Base-by-base conservation (phyloP, 2,113 vertebrate genomes). In the Eclectus roratus region DNA sequence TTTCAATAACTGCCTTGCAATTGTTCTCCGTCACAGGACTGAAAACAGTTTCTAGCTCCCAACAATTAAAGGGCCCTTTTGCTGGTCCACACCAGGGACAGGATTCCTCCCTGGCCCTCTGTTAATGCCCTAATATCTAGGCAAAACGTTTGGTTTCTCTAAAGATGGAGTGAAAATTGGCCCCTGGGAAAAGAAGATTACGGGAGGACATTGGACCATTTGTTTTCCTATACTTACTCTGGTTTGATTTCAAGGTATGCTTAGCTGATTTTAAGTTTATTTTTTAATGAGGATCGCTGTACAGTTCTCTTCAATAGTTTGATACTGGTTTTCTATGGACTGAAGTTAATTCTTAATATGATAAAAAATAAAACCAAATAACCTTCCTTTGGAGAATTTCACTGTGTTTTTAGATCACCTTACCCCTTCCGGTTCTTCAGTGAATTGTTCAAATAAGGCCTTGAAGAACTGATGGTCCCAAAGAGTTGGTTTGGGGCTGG, bases 371-470 rank as follows among this genome's bases (percentile, higher is more conserved):
- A 56, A 35, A 83, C 35, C 29, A 86, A 82, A 58, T 41, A 80
- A 80, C 17, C 44, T 89, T 94, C 41, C 69, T 94, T 52, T 63
- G 3, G 33, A 89, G 49, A 89, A 81, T 85, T 92, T 80, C 23
- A 28, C 49, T 47, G 46, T 50, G 65, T 7, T 95, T 96, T 96
- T 24, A 79, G 49, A 89, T 85, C 95, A 96, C 92, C 94, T 93
- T 95, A 71, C 91, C 18, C 88, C 46, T 91, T 93, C 89, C 78
- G 94, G 18, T 73, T 92, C 80, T 60, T 69, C 66, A 92, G 78
- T 58, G 65, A 94, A 79, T 92, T 96, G 93, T 47, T 96, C 88
- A 93, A 97, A 96, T 95, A 95, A 96, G 94, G 91, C 49, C 80
- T 94, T 94, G 93, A 91, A 96, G 91, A 87, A 76, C 91, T 94